Conservation (phyloP, 2,797 vertebrate species). For the Falco rusticolus region DNA sequence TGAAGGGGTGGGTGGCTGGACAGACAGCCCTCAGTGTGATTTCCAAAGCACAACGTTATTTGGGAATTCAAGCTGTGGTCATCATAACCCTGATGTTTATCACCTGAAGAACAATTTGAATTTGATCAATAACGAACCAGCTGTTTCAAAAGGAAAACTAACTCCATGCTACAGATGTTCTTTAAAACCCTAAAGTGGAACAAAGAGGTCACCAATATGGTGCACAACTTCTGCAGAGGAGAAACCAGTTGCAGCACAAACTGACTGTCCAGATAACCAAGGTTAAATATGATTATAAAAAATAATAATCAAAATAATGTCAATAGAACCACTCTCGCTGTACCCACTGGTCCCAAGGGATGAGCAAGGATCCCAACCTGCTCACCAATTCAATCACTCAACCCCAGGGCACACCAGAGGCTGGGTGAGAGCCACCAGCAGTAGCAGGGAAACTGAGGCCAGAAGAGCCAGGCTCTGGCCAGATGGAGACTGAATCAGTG, state of each 20-base stretch:
- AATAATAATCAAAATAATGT: not conserved
- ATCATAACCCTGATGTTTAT: not conserved
- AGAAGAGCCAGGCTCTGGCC: not conserved
- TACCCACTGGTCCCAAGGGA: not conserved
- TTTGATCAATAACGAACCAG: not conserved
- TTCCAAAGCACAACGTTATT: not conserved
- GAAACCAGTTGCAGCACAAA: not conserved
- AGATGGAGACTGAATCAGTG: not conserved
- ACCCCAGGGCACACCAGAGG: not conserved
- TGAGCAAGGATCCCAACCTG: not conserved
- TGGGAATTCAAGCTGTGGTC: not conserved
- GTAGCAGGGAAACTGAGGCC: not conserved
- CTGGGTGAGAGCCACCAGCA: not conserved
- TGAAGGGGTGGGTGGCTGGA: fast-evolving
- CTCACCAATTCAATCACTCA: not conserved
- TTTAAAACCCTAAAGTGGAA: not conserved
- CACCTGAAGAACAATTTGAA: not conserved
- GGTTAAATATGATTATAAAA: not conserved
- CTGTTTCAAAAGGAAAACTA: constrained; percentile 29
- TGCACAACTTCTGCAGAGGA: not conserved
- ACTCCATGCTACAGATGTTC: not conserved
- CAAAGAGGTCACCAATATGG: not conserved
- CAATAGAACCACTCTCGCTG: not conserved
- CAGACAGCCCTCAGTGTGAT: not conserved
- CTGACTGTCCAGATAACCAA: not conserved